phyloP scores from a whole-genome alignment of 2,797 vertebrate genomes.

The Mormyrus proboscirostris region DNA sequence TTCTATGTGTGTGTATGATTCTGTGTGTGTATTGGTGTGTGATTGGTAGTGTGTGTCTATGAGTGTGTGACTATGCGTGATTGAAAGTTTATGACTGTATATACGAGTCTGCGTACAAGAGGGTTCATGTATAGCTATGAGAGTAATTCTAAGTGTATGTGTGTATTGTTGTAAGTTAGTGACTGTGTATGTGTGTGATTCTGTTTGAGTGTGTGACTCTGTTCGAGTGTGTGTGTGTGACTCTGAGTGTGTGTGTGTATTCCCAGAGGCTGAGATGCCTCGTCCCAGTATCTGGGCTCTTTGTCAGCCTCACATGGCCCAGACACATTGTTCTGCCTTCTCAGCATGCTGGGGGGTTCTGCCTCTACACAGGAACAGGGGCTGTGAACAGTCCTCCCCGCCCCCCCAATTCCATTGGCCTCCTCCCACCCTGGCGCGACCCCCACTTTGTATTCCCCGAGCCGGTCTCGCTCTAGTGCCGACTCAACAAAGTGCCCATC shows the following conservation, averaged over 20 bases:
- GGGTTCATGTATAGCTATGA: not conserved
- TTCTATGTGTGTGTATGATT: not conserved
- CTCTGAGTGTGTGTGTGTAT: conserved; percentile 13
- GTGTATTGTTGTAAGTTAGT: not conserved
- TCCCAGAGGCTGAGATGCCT: conserved; percentile 19
- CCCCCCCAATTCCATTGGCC: conserved; percentile 24
- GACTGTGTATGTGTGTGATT: not conserved
- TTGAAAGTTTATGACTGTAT: not conserved
- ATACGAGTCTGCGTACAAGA: not conserved
- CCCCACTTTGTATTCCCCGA: conserved; percentile 46
- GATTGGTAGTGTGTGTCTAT: not conserved
- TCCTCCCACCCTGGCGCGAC: conserved; percentile 45
- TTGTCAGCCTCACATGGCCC: conserved; percentile 34
- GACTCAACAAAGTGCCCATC: conserved; percentile 59
- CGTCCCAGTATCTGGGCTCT: conserved; percentile 29
- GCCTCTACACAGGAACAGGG: conserved; percentile 47
- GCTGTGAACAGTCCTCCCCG: conserved; percentile 40
- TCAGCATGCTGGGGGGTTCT: conserved; percentile 38
- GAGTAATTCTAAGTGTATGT: not conserved
- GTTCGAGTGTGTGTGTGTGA: not conserved
- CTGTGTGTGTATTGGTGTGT: not conserved
- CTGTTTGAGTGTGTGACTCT: not conserved
- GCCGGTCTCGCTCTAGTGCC: conserved; percentile 44
- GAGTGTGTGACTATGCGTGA: not conserved
- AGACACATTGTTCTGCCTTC: conserved; percentile 39